A percentile compares a stretch with the other conserved stretches of the same genome.
Evolutionary conservation across 2,888 invertebrate genomes (phyloP).

Genomic region (Polylopha cassiicola): DNA sequence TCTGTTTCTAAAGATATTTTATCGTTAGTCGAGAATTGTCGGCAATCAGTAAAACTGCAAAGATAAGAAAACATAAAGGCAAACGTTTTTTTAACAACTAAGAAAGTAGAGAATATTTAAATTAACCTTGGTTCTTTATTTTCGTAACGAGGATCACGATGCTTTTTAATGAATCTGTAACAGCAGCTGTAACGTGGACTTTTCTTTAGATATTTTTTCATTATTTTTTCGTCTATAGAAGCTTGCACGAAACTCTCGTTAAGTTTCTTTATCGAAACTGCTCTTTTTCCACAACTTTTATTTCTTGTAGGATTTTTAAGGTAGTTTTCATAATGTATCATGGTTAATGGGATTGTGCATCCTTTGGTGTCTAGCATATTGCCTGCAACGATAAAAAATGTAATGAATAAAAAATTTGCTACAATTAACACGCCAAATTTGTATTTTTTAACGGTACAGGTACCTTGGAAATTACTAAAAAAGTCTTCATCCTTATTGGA

Average conservation of each 20-base stretch:
- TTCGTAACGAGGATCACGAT: slow-evolving; percentile 25
- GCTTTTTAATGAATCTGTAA: slow-evolving; percentile 43
- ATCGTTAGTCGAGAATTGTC: slow-evolving; percentile 37
- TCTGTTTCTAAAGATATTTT: slow-evolving; percentile 47
- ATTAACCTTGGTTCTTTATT: slow-evolving; percentile 34
- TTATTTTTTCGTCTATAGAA: slow-evolving; percentile 37
- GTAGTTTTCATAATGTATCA: slow-evolving; percentile 39
- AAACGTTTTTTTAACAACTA: too few relatives aligned
- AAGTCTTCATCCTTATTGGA: too few relatives aligned
- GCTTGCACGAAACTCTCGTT: slow-evolving; percentile 39
- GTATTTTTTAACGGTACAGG: too few relatives aligned
- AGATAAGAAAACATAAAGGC: too few relatives aligned
- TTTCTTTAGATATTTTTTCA: slow-evolving; percentile 41
- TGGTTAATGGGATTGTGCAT: slow-evolving; percentile 52
- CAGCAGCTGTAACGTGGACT: slow-evolving; percentile 47
- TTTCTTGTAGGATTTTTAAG: slow-evolving; percentile 26
- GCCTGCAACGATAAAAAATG: slow-evolving; percentile 38
- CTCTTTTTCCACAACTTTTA: slow-evolving; percentile 47
- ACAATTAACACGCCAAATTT: too few relatives aligned
- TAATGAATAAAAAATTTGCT: neutral
- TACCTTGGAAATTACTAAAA: too few relatives aligned
- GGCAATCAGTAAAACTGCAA: slow-evolving; percentile 52
- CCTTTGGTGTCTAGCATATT: slow-evolving; percentile 50
- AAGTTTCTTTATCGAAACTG: slow-evolving; percentile 49
- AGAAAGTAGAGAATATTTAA: too few relatives aligned